Base-by-base conservation (phyloP, 2,888 invertebrate species). In the Uropetala carovei region DNA sequence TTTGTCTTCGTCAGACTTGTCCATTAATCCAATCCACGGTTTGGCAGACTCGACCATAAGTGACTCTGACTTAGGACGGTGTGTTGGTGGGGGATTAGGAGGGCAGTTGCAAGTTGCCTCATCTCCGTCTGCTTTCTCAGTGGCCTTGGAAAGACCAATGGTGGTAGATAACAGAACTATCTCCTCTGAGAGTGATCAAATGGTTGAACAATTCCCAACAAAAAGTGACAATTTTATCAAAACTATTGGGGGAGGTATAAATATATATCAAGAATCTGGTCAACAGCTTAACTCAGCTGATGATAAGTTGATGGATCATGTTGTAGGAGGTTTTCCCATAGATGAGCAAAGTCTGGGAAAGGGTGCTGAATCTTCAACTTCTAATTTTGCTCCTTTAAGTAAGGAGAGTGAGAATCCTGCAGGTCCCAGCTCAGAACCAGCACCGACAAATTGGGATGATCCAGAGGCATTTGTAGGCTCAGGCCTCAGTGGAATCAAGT, bases 41-140 rank as follows among this genome's bases (percentile, higher is more conserved):
- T 94, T 96, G 9, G 95, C 96, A 0, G 96, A 96, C 94, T 96
- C 96, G 7, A 96, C 96, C 8, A 96, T 96, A 92, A 96, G 95
- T 93, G 96, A 96, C 93, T 94, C 95, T 57, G 96, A 96, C 93
- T 94, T 96, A 89, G 89, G 89, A 64, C 43, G 64, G 64, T 86
- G 86, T 64, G 89, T 56, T 3, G 18, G 30, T 43, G 30, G 82
- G 16, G 89, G 89, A 22, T 7, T 68, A 64, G 89, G 64, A 4
- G 89, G 89, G 5, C 89, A 43, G 13, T 4, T 64, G 64, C 89
- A 89, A 64, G 64, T 64, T 16, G 64, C 30, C 18, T 56, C 89
- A 89, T 89, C 89, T n/a, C 60, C 27, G 0, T 43, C 13, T 0
- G 64, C 9, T 5, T 64, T 43, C 43, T 64, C 60, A 68, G 89